Conservation (phyloP, 2,113 vertebrate genomes). For the Hippocampus mohnikei region DNA sequence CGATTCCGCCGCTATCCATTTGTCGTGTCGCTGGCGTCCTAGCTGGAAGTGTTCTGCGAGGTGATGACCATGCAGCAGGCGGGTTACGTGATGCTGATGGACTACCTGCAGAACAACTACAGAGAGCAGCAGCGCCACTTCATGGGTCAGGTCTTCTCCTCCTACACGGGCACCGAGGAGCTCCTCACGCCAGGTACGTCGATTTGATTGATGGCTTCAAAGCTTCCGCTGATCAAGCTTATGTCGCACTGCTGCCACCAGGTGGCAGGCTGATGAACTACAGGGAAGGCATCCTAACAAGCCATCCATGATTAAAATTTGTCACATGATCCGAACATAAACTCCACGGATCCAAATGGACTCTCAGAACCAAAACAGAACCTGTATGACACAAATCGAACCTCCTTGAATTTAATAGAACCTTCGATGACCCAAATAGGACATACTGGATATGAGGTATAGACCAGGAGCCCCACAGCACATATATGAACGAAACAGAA, state of each 20-base stretch:
- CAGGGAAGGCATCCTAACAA: too few species aligned
- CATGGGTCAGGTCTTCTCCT: constrained; percentile 91
- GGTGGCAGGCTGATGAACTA: too few species aligned
- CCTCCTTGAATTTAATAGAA: neutral
- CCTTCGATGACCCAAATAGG: constrained; percentile 31
- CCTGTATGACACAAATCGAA: constrained; percentile 20
- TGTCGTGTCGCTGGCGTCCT: constrained; percentile 18
- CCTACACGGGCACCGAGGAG: constrained; percentile 92
- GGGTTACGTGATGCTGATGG: constrained; percentile 96
- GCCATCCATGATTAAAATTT: too few species aligned
- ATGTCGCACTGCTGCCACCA: too few species aligned
- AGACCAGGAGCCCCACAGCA: too few species aligned
- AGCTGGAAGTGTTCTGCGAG: constrained; percentile 93
- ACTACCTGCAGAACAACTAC: constrained; percentile 97
- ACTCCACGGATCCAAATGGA: too few species aligned
- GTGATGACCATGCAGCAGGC: constrained; percentile 98
- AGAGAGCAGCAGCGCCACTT: constrained; percentile 87
- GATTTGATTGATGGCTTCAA: too few species aligned
- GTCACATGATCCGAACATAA: too few species aligned
- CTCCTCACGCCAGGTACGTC: constrained; percentile 82
- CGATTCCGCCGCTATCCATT: too few species aligned
- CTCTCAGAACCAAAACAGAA: neutral
- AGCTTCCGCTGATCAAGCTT: too few species aligned
- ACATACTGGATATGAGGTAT: neutral
- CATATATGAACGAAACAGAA: too few species aligned